Evolutionary conservation across 2,888 invertebrate genomes (phyloP), one percentile per base, ranked within the genome.

Genomic region (Himalopsyche anomala): DNA sequence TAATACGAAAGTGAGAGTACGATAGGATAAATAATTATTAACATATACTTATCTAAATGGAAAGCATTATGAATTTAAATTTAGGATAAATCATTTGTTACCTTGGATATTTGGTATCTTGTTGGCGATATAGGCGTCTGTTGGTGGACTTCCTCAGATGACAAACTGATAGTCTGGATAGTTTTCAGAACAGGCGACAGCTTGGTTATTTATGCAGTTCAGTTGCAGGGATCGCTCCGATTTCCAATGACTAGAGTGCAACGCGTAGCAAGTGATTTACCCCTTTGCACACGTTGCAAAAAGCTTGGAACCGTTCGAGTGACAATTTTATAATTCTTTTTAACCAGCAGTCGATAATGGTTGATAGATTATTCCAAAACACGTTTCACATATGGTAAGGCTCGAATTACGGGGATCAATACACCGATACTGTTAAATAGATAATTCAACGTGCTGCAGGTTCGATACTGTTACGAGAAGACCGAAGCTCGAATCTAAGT

Each of bases 381-480:
- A 74, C 74, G 74, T 74, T 36, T 74, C 74, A 74, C 74, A 74
- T 74, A 74, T 74, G 74, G 74, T 36, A 36, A 36, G 11, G 74
- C 19, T 36, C 38, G 36, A 74, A 74, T 74, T 28, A 15, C 36
- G 12, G 74, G 38, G 74, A 74, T 74, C 74, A 74, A 74, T 74
- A 74, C 19, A 15, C 74, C 12, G 74, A 74, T 74, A 74, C 38
- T 36, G 74, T 36, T 38, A 74, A 74, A 74, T 74, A 74, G 74
- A 74, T 74, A 74, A 74, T 74, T 36, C 15, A 36, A 38, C 38
- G 36, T 36, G 36, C 74, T 2, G 74, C 11, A 19, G 74, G 36
- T 19, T 28, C 36, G 2, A 12, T 19, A 19, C 62, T 28, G 28
- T 36, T 36, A 38, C 28, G 12, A 9, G 3, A 74, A 74, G 36